phyloP scores from a whole-genome alignment of 1,140 invertebrate genomes.

The Camponotus vicinus region DNA sequence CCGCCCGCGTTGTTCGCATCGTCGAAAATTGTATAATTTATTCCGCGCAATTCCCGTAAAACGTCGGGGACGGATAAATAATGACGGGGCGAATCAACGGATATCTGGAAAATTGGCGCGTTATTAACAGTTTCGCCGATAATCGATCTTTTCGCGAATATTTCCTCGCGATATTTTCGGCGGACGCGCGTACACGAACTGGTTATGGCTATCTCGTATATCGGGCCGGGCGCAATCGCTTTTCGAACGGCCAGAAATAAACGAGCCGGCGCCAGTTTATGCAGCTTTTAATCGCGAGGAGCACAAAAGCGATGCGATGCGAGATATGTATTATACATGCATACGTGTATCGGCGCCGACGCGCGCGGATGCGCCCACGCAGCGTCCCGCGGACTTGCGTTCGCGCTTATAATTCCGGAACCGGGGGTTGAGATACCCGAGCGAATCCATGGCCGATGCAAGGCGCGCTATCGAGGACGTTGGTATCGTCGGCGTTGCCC shows the following conservation, averaged over 20 bases:
- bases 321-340: background rate
- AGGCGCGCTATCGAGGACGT: slow-evolving; percentile 55
- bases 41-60: background rate
- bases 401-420: background rate
- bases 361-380: background rate
- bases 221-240: slow-evolving; percentile 29
- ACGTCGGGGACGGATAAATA: background rate
- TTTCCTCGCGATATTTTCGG: slow-evolving; percentile 16
- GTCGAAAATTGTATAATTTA: slow-evolving; percentile 26
- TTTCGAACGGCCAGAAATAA: slow-evolving; percentile 34
- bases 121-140: slow-evolving; percentile 33
- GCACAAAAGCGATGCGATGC: slow-evolving; percentile 16
- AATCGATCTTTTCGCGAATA: background rate
- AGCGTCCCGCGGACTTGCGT: background rate
- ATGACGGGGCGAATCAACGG: background rate
- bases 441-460: slow-evolving; percentile 38
- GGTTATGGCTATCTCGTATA: background rate
- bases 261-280: slow-evolving; percentile 48
- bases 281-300: slow-evolving; percentile 43
- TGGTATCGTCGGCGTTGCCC: background rate
- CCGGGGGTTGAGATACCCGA: slow-evolving; percentile 28
- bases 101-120: slow-evolving; percentile 12
- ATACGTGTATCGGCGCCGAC: background rate
- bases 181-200: background rate
- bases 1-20: background rate